phyloP scores from a whole-genome alignment of 2,113 vertebrate genomes.

The Pogona vitticeps region DNA sequence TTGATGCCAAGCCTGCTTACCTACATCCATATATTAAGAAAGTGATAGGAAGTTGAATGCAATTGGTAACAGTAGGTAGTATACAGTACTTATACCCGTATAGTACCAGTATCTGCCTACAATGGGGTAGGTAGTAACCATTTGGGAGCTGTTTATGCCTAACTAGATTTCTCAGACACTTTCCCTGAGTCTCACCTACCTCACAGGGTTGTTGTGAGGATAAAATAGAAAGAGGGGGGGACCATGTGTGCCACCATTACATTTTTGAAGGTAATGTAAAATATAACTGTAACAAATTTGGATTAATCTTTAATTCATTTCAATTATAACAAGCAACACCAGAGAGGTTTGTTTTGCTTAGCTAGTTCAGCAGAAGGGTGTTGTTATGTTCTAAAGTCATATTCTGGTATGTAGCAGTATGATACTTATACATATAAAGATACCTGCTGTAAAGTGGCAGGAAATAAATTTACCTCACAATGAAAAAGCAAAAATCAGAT shows the following conservation, averaged over 20 bases:
- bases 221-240: neutral
- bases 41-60: no score
- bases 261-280: neutral
- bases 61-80: neutral
- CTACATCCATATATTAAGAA: no score
- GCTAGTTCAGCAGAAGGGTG: neutral
- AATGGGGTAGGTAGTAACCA: no score
- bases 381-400: no score
- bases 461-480: neutral
- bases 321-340: neutral
- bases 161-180: neutral
- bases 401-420: no score
- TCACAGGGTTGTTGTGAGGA: neutral
- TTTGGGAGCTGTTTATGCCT: neutral
- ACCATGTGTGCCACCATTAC: neutral
- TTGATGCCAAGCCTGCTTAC: no score
- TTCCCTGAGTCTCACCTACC: neutral
- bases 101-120: no score
- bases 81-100: no score
- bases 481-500: neutral
- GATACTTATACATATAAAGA: no score
- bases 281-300: neutral
- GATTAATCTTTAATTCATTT: neutral
- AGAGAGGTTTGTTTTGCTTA: neutral
- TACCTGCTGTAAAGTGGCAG: neutral